These are phyloP conservation scores for Xanthorhoe designata DNA, from an alignment of 2,888 invertebrate species.

Conservation along the genomic window DNA sequence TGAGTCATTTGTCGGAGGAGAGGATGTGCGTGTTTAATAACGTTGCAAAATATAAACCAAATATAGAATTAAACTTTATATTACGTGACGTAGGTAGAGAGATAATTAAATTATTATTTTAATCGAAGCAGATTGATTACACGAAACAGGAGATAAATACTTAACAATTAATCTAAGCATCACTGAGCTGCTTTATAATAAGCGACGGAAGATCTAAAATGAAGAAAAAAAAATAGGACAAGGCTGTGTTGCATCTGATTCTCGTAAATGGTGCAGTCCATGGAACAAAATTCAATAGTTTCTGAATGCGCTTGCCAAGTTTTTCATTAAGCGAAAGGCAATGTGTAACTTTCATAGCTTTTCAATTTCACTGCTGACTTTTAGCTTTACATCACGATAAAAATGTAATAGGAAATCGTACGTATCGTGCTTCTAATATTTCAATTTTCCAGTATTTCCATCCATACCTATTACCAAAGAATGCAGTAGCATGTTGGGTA, in stretches of 20 bases:
- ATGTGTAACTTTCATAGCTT: neutral
- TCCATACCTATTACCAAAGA: slow-evolving; percentile 6
- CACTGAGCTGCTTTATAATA: neutral
- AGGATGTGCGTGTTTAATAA: slow-evolving; percentile 38
- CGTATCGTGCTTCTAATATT: neutral
- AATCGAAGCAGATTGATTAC: too few species aligned
- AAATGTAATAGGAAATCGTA: too few species aligned
- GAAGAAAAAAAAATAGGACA: slow-evolving; percentile 9
- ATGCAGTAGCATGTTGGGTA: slow-evolving; percentile 21
- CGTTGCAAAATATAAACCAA: slow-evolving; percentile 41
- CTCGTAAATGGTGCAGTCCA: neutral
- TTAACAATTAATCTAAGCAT: too few species aligned
- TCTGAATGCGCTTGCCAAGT: slow-evolving; percentile 4
- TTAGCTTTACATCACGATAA: neutral
- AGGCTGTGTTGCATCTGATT: slow-evolving; percentile 9
- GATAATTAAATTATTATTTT: neutral
- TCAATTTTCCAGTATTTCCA: neutral
- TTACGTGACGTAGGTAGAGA: slow-evolving; percentile 19
- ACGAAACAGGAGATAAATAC: neutral
- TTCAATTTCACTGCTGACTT: neutral
- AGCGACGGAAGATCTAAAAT: neutral
- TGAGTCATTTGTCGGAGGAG: slow-evolving; percentile 53
- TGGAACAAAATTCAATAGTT: slow-evolving; percentile 5
- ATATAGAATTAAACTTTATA: slow-evolving; percentile 38
- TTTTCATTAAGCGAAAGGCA: slow-evolving; percentile 1